Evolutionary conservation across 2,797 vertebrate species (phyloP).

Genomic region (Hydrophis major): DNA sequence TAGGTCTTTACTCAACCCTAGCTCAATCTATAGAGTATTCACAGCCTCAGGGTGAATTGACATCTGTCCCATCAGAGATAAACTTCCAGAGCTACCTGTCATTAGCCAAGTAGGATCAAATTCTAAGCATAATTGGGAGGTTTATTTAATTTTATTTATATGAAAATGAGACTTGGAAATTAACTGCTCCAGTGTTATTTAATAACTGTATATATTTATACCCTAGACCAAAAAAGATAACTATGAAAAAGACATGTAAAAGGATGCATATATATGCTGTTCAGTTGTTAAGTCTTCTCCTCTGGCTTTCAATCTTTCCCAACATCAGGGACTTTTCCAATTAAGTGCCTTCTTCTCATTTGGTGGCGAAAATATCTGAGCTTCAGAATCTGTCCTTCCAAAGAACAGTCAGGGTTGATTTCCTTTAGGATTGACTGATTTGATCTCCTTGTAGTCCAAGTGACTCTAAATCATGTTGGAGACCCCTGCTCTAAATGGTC

Average conservation of each 20-base stretch:
- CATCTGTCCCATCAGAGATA: not conserved
- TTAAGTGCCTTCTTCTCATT: not conserved
- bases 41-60: not conserved
- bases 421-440: not conserved
- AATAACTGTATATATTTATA: not conserved
- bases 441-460: not conserved
- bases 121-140: not conserved
- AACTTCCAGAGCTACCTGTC: not conserved
- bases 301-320: not conserved
- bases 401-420: not conserved
- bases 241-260: not conserved
- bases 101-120: not conserved
- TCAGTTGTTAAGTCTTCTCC: not conserved
- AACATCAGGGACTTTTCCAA: not conserved
- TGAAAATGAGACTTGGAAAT: not conserved
- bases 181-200: not conserved
- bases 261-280: not conserved
- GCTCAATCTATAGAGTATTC: not conserved
- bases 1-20: not conserved
- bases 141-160: not conserved
- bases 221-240: not conserved
- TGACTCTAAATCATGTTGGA: not conserved
- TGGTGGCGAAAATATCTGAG: not conserved
- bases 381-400: no score
- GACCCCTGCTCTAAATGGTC: not conserved